These are phyloP conservation scores for Coreoperca whiteheadi DNA, from an alignment of 2,113 vertebrate species.

Conservation along the genomic window DNA sequence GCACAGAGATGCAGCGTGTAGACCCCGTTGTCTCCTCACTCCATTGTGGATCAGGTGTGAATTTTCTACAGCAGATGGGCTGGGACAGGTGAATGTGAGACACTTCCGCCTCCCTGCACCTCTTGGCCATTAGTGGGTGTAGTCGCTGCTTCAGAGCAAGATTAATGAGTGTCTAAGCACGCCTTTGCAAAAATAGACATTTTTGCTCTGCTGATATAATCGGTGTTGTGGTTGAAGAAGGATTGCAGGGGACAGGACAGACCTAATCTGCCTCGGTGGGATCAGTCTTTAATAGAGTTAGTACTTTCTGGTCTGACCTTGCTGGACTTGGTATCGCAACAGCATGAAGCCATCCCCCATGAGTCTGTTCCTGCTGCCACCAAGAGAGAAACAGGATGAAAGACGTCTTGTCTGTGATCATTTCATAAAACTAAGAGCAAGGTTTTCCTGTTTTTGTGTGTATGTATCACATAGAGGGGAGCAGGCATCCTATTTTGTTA, in stretches of 20 bases:
- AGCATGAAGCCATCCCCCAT: conserved; percentile 38
- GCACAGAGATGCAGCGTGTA: background rate
- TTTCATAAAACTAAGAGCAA: conserved; percentile 15
- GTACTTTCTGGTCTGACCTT: conserved; percentile 72
- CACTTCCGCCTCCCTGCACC: conserved; percentile 45
- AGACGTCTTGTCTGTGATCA: background rate
- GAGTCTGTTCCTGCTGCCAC: conserved; percentile 30
- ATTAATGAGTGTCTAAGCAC: conserved; percentile 59
- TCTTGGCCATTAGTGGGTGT: conserved; percentile 35
- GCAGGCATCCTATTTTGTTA: background rate
- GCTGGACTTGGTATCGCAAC: conserved; percentile 43
- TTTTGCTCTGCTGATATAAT: conserved; percentile 56
- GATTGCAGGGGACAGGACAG: conserved; percentile 44
- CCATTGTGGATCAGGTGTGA: conserved; percentile 38
- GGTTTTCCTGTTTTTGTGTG: background rate
- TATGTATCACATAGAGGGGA: background rate
- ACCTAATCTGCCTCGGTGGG: conserved; percentile 65
- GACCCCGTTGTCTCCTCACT: conserved; percentile 10
- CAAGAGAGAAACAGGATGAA: conserved; percentile 14
- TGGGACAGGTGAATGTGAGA: conserved; percentile 59
- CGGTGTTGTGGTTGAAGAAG: conserved; percentile 35
- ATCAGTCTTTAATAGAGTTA: conserved; percentile 71
- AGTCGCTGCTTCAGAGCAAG: conserved; percentile 28
- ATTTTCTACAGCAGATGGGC: conserved; percentile 71
- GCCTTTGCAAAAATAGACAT: conserved; percentile 57